Conservation (phyloP, 2,888 invertebrate species). For the Harpalus rufipes region DNA sequence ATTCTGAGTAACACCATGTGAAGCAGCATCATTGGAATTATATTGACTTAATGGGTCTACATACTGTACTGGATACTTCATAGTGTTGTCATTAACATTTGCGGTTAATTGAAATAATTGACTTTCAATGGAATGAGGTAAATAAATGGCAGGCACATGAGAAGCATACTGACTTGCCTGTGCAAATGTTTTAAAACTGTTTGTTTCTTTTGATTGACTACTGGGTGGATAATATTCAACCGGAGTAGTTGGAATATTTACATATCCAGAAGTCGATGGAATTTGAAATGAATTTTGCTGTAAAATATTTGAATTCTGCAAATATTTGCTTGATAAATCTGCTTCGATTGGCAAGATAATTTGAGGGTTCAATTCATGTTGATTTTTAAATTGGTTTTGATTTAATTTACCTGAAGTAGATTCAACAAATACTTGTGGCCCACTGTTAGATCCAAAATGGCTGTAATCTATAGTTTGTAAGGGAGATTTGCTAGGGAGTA, state of each 20-base stretch:
- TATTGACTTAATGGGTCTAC: background rate
- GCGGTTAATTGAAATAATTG: background rate
- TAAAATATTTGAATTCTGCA: slow-evolving; percentile 6
- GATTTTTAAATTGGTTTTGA: background rate
- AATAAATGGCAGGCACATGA: background rate
- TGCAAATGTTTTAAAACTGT: background rate
- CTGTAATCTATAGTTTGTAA: slow-evolving; percentile 9
- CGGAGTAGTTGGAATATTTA: background rate
- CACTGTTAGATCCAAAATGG: background rate
- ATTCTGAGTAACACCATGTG: slow-evolving; percentile 3
- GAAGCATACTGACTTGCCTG: slow-evolving; percentile 16
- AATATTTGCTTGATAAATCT: slow-evolving; percentile 4
- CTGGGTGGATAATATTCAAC: slow-evolving; percentile 22
- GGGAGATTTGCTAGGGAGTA: slow-evolving; percentile 5
- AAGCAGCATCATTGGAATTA: background rate
- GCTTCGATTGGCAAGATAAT: background rate
- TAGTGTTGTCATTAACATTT: background rate
- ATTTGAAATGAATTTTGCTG: background rate
- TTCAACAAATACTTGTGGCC: slow-evolving; percentile 29
- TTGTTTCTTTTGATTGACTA: background rate
- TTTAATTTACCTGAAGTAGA: slow-evolving; percentile 37
- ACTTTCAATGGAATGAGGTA: background rate
- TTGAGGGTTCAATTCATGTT: slow-evolving; percentile 6
- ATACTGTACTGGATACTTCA: background rate
- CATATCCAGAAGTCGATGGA: background rate